phyloP scores from a whole-genome alignment of 2,888 invertebrate genomes.

The Caenorhabditis drosophilae region DNA sequence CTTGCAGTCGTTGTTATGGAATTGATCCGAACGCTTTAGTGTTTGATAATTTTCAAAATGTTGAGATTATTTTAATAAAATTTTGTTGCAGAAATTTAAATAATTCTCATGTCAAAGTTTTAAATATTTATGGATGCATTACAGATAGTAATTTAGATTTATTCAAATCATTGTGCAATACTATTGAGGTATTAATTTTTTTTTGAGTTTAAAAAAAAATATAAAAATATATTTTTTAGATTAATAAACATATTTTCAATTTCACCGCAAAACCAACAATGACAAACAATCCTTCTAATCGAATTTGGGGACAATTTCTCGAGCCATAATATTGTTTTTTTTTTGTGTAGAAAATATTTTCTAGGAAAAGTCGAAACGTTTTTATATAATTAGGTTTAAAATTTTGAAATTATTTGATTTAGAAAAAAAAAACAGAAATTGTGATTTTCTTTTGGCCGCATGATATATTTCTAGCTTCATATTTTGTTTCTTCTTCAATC shows the following conservation, averaged over 20 bases:
- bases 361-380: no score
- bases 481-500: no score
- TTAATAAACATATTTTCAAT: constrained; percentile 11
- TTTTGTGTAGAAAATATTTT: no score
- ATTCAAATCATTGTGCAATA: constrained; percentile 3
- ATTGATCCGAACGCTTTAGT: constrained; percentile 22
- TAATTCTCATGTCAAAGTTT: neutral
- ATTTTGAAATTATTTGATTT: no score
- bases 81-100: neutral
- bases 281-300: neutral
- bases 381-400: no score
- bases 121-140: constrained; percentile 27
- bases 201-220: neutral
- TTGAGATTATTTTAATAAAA: neutral
- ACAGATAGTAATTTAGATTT: constrained; percentile 9
- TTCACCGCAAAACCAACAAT: constrained; percentile 21
- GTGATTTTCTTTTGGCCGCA: no score
- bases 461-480: no score
- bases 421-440: no score
- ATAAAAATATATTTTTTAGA: neutral
- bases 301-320: constrained; percentile 15
- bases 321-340: neutral
- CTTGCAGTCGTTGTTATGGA: constrained; percentile 30
- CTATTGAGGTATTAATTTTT: neutral
- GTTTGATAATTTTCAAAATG: constrained; percentile 7